Evolutionary conservation across 2,113 vertebrate genomes (phyloP).

Genomic region (Tringa solitaria): DNA sequence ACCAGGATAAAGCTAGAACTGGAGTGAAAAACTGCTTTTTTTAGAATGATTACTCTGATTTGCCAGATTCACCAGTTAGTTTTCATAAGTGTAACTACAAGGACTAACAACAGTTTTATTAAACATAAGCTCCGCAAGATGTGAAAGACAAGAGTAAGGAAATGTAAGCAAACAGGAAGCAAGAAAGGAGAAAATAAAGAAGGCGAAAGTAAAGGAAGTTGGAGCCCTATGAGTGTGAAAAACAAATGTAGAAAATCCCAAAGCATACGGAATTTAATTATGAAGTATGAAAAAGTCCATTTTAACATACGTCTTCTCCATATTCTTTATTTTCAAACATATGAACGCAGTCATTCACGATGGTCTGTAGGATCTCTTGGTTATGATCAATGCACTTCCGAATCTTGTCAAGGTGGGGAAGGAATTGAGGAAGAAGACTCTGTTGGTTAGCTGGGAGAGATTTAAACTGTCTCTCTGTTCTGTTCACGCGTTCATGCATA

Average conservation of each 20-base stretch:
- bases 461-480: constrained; percentile 90
- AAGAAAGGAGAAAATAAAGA: neutral
- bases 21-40: neutral
- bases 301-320: constrained; percentile 86
- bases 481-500: constrained; percentile 90
- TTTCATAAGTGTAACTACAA: neutral
- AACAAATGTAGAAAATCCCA: neutral
- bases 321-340: constrained; percentile 99
- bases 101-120: neutral
- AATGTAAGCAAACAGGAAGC: neutral
- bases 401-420: constrained; percentile 85
- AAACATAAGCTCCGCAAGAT: neutral
- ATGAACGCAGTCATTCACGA: constrained; percentile 90
- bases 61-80: neutral
- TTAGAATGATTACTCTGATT: neutral
- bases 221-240: neutral
- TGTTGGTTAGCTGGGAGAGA: constrained; percentile 87
- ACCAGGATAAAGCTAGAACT: neutral
- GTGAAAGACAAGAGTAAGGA: neutral
- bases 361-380: constrained; percentile 88
- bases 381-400: constrained; percentile 92
- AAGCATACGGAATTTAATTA: neutral
- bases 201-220: neutral
- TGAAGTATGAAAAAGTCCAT: constrained; percentile 27
- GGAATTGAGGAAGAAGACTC: constrained; percentile 86